Evolutionary conservation across 1,140 invertebrate genomes (phyloP).

Genomic region (Manduca sexta): DNA sequence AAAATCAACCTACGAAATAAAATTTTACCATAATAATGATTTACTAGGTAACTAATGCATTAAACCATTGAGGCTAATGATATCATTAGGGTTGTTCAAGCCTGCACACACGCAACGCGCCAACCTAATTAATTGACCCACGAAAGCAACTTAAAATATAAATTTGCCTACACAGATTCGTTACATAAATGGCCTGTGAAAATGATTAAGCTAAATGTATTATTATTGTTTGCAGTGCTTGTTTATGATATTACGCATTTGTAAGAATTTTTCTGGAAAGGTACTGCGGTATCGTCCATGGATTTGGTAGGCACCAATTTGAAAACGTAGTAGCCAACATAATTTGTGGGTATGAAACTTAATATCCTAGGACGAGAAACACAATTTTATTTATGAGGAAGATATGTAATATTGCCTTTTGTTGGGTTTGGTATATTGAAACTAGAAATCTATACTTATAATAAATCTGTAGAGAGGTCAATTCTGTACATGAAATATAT

Average conservation of each 20-base stretch:
- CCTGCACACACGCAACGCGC: conserved; percentile 4
- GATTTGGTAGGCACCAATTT: no score
- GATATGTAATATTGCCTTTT: no score
- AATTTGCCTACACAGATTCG: conserved; percentile 2
- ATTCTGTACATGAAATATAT: no score
- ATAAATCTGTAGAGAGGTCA: no score
- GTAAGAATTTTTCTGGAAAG: background rate
- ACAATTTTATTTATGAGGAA: no score
- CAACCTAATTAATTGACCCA: conserved; percentile 7
- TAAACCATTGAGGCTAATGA: conserved; percentile 5
- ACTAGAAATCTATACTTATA: no score
- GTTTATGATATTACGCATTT: background rate
- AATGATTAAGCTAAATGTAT: background rate
- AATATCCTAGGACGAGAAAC: no score
- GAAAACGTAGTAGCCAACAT: no score
- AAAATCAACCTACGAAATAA: background rate
- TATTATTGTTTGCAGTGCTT: background rate
- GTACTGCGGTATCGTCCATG: no score
- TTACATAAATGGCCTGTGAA: background rate
- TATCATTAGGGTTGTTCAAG: conserved; percentile 5
- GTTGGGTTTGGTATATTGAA: no score
- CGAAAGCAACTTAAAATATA: conserved; percentile 1
- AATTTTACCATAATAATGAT: conserved; percentile 2
- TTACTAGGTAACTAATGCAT: conserved; percentile 6
- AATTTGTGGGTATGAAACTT: no score